Evolutionary conservation across 2,113 vertebrate species (phyloP).

Genomic region (Cettia cetti): DNA sequence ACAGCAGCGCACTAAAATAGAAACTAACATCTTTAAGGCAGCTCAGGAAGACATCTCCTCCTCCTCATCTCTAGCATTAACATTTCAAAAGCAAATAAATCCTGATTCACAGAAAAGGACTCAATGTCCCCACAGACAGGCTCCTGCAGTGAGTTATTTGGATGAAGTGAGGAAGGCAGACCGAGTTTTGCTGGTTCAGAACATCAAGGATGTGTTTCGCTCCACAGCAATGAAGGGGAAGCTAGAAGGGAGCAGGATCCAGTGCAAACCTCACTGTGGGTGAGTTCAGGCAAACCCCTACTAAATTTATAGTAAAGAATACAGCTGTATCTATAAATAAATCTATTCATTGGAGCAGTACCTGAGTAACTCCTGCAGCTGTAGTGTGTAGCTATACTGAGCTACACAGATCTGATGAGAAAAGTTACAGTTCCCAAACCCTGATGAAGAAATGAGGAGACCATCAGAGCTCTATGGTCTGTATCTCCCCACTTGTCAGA

Average conservation of each 20-base stretch:
- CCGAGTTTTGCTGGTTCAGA: neutral
- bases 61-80: neutral
- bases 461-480: neutral
- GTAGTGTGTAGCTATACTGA: neutral
- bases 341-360: neutral
- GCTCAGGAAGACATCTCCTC: neutral
- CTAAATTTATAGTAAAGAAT: neutral
- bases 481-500: neutral
- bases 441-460: neutral
- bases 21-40: neutral
- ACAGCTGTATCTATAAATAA: neutral
- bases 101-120: neutral
- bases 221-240: neutral
- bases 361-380: neutral
- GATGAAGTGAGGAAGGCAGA: neutral
- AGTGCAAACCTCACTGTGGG: neutral
- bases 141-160: neutral
- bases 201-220: neutral
- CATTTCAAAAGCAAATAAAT: slow-evolving; percentile 43
- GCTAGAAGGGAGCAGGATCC: neutral
- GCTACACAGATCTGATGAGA: neutral
- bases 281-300: neutral
- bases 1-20: neutral
- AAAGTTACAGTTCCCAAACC: neutral
- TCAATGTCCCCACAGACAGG: neutral